phyloP scores from a whole-genome alignment of 2,113 vertebrate genomes.

The Caloenas nicobarica region DNA sequence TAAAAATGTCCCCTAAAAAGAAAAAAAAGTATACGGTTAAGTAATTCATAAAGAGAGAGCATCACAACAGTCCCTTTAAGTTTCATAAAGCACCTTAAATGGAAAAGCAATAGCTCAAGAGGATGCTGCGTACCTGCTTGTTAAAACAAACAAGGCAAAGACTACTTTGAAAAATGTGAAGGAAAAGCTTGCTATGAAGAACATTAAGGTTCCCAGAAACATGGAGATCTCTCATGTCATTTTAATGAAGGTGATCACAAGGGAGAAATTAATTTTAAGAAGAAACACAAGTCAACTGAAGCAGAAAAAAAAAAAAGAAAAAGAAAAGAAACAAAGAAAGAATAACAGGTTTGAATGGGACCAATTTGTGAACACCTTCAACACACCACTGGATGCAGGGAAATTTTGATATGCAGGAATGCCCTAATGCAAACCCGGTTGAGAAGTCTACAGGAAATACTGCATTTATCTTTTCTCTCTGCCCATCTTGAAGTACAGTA shows the following conservation, averaged over 20 bases:
- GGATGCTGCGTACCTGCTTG: not conserved
- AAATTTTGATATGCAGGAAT: not conserved
- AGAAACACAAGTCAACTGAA: not conserved
- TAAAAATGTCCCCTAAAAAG: constrained; percentile 92
- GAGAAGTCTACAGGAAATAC: not conserved
- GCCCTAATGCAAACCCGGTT: not conserved
- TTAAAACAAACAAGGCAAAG: not conserved
- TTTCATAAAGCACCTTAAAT: not conserved
- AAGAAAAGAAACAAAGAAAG: not conserved
- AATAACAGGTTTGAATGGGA: not conserved
- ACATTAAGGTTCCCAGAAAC: accelerated
- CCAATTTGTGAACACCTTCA: not conserved
- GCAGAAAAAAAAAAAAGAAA: not conserved
- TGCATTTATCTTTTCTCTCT: not conserved
- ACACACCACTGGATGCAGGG: not conserved
- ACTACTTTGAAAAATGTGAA: not conserved
- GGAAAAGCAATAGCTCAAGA: not conserved
- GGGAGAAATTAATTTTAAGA: not conserved
- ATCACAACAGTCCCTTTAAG: not conserved
- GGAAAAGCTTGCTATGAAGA: not conserved
- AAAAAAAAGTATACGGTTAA: not conserved
- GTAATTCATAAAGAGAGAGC: not conserved
- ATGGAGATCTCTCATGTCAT: not conserved
- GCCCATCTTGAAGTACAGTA: not conserved
- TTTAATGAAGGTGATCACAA: not conserved